Conservation (phyloP, 2,888 invertebrate species). For the Trachelus tabidus region DNA sequence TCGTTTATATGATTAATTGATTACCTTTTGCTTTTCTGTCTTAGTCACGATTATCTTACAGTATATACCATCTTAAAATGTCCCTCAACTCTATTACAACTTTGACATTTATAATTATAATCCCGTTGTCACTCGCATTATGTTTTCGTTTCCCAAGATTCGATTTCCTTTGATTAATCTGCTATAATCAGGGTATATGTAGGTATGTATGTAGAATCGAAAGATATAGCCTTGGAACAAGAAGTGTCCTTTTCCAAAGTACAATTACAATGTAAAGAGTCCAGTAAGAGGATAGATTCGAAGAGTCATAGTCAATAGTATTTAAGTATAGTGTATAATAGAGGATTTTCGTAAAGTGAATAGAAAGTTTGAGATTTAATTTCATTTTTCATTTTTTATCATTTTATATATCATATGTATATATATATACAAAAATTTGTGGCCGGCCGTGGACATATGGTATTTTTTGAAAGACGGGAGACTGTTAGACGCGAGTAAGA, state of each 20-base stretch:
- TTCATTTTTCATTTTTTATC: neutral
- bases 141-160: neutral
- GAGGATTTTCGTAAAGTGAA: constrained; percentile 6
- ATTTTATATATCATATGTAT: constrained; percentile 12
- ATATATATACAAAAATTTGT: constrained; percentile 20
- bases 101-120: neutral
- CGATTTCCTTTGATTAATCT: neutral
- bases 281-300: constrained; percentile 8
- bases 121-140: neutral
- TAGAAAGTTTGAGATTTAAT: constrained; percentile 4
- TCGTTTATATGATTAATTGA: neutral
- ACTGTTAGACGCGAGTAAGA: constrained; percentile 18
- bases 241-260: neutral
- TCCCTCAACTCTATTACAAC: neutral
- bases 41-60: neutral
- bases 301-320: constrained; percentile 6
- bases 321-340: constrained; percentile 13
- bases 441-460: neutral
- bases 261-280: neutral
- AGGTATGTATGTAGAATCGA: neutral
- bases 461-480: neutral
- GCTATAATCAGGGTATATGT: neutral
- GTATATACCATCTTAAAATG: neutral
- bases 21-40: neutral
- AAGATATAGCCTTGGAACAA: neutral